phyloP scores from a whole-genome alignment of 2,888 invertebrate genomes.

The Euplexia lucipara region DNA sequence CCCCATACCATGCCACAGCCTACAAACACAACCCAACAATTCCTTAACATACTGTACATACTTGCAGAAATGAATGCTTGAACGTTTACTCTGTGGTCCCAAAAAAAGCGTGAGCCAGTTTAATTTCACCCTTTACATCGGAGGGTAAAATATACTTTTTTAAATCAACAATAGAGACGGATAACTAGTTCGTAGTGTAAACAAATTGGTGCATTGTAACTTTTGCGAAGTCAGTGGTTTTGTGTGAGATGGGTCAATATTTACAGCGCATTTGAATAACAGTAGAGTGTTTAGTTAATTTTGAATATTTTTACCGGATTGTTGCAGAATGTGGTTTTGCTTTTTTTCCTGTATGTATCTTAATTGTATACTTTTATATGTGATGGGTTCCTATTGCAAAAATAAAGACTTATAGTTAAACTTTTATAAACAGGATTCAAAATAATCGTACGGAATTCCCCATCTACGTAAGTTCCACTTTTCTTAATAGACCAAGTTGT shows the following conservation, averaged over 20 bases:
- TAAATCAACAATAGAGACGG: slow-evolving; percentile 84
- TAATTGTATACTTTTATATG: too few species aligned
- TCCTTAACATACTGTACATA: slow-evolving; percentile 44
- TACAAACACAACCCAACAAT: slow-evolving; percentile 52
- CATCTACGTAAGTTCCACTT: slow-evolving; percentile 2
- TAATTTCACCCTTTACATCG: slow-evolving; percentile 74
- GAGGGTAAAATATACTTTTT: slow-evolving; percentile 81
- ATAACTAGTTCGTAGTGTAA: slow-evolving; percentile 88
- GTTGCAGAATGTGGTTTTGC: background rate
- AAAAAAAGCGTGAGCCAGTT: slow-evolving; percentile 41
- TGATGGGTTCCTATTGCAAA: too few species aligned
- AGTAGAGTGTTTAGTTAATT: slow-evolving; percentile 25
- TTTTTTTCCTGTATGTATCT: background rate
- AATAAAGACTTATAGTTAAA: background rate
- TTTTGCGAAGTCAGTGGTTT: slow-evolving; percentile 70
- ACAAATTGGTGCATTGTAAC: slow-evolving; percentile 86
- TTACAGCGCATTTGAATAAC: slow-evolving; percentile 58
- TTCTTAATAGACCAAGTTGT: slow-evolving; percentile 36
- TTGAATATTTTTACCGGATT: background rate
- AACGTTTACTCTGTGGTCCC: slow-evolving; percentile 65
- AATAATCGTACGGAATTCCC: slow-evolving; percentile 1
- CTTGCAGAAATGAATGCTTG: background rate
- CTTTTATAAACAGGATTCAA: background rate
- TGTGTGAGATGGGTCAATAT: slow-evolving; percentile 60
- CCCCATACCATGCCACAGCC: slow-evolving; percentile 49